Conservation (phyloP, 2,888 invertebrate genomes). For the Sepioteuthis lessoniana region DNA sequence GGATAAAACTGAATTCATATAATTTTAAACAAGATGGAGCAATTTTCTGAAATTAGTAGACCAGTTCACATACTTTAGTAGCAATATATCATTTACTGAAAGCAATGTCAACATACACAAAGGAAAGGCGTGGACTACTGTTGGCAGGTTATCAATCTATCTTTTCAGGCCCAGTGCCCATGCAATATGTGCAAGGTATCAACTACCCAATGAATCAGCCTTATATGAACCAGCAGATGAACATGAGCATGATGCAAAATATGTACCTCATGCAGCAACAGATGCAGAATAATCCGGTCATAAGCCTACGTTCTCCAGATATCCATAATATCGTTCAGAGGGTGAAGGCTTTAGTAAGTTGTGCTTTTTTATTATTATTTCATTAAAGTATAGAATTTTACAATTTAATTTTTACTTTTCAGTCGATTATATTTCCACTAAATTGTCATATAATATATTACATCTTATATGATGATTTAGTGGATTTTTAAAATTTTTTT, state of each 20-base stretch:
- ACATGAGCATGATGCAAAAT: conserved; percentile 54
- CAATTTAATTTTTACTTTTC: no score
- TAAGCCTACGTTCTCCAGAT: conserved; percentile 54
- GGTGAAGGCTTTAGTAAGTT: conserved; percentile 61
- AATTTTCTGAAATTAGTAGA: no score
- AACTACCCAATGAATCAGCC: conserved; percentile 47
- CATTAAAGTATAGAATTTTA: background rate
- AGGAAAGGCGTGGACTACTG: no score
- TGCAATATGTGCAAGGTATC: conserved; percentile 40
- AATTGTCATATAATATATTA: no score
- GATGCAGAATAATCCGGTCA: conserved; percentile 53
- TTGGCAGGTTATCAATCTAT: background rate
- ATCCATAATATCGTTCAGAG: conserved; percentile 63
- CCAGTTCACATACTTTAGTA: no score
- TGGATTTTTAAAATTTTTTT: no score
- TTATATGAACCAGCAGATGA: conserved; percentile 50
- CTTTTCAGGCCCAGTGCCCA: conserved; percentile 35
- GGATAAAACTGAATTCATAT: no score
- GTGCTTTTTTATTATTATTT: background rate
- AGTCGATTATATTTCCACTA: no score
- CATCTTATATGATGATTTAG: no score
- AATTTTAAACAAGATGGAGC: no score
- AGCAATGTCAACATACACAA: no score
- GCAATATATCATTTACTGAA: no score
- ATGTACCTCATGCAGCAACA: conserved; percentile 54